Base-by-base conservation (phyloP, 2,797 vertebrate species). In the Heteromormyrus szaboi region DNA sequence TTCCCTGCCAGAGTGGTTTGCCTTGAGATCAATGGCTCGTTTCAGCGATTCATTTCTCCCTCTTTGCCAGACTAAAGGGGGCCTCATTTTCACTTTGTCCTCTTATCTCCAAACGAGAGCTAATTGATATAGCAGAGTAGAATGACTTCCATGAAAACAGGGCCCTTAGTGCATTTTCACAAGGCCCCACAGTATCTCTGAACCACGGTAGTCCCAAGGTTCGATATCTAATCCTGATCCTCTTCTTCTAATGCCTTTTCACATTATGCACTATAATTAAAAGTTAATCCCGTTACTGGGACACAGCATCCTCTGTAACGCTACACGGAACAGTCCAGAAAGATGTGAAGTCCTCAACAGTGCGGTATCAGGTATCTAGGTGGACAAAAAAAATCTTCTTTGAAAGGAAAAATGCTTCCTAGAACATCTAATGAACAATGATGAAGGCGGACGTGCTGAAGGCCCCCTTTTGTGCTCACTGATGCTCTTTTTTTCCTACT, bases 241-340 rank as follows among this genome's bases (percentile, higher is more conserved):
- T 85, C 51, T 85, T 19, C 22, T 51, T 25, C 85, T 89, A 62
- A 68, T 88, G 19, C 51, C 51, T 89, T 76, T 89, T 65, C 68
- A 89, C 86, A 44, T 65, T 91, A 44, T 86, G 53, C n/a, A 48
- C 25, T 22, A 4, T 90, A 59, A 56, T 88, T 29, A 89, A 62
- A 90, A 91, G 62, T 14, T 86, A 50, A 88, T 88, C 86, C 81
- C 46, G 22, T 89, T 89, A 89, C 46, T 89, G 25, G 91, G 93
- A 90, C 22, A 81, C 41, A 5, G 68, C 1, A 62, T 17, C 76
- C 37, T 2, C 87, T 46, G 48, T 76, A 59, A 72, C 22, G 54
- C 62, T 12, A 44, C 65, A 25, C 22, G 29, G 22, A 50, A 89
- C 2, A 8, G n/a, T 14, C 5, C 9, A 12, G 19, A 17, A 51